Evolutionary conservation across 2,797 vertebrate species (phyloP).

Genomic region (Phrynocephalus guinanensis): DNA sequence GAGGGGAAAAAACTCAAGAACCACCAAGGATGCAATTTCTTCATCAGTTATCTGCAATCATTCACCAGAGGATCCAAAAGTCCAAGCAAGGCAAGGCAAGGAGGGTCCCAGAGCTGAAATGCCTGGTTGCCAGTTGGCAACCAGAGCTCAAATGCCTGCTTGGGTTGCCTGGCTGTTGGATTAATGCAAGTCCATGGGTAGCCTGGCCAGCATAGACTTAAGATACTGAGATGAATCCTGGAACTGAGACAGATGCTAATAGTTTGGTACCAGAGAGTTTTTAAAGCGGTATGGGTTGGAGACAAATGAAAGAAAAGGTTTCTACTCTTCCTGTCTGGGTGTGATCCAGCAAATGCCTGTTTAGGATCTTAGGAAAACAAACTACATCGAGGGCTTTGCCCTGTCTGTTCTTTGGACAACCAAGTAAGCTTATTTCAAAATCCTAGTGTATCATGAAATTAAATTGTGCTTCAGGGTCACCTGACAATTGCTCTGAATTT

Average conservation of each 20-base stretch:
- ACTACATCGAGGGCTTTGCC: not conserved
- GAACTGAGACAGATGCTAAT: not conserved
- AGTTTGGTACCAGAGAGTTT: not conserved
- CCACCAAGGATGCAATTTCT: conserved; percentile 2
- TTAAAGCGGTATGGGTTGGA: not conserved
- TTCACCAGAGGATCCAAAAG: not conserved
- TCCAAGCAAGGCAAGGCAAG: not conserved
- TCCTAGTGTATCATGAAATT: not conserved
- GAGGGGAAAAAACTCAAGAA: not conserved
- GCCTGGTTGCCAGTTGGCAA: not conserved
- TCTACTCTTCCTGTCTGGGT: not conserved
- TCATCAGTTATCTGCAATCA: not conserved
- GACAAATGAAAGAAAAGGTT: not conserved
- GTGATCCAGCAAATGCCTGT: too few relatives aligned
- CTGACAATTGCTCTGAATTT: not conserved
- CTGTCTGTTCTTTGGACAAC: not conserved
- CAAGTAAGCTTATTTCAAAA: not conserved
- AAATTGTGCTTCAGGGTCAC: not conserved
- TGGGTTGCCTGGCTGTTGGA: not conserved
- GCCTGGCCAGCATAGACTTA: not conserved
- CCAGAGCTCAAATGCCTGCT: not conserved
- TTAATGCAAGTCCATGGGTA: not conserved
- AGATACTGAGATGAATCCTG: not conserved
- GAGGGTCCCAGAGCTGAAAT: not conserved
- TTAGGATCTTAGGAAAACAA: not conserved